Evolutionary conservation across 2,113 vertebrate genomes (phyloP).

Genomic region (Cynopterus brachyotis): DNA sequence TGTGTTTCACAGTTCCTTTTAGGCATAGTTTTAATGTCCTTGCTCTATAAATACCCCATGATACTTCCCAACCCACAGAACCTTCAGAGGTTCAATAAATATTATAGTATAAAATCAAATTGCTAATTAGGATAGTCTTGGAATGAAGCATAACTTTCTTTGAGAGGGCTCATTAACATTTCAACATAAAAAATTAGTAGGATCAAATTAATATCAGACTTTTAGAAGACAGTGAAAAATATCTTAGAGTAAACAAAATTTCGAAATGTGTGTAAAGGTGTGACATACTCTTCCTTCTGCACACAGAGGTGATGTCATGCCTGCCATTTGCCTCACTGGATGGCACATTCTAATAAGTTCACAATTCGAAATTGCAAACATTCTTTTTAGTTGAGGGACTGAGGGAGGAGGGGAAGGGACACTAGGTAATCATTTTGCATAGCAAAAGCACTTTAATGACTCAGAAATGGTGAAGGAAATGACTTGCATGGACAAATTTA

Average conservation of each 20-base stretch:
- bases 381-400: not conserved
- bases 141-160: not conserved
- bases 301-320: not conserved
- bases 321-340: not conserved
- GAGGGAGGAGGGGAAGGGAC: not conserved
- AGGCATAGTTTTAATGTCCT: not conserved
- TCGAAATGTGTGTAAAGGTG: not conserved
- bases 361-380: not conserved
- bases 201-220: not conserved
- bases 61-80: not conserved
- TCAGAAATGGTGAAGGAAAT: not conserved
- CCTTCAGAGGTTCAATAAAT: conserved; percentile 26
- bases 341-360: not conserved
- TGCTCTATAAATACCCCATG: not conserved
- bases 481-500: not conserved
- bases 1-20: not conserved
- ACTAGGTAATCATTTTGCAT: not conserved
- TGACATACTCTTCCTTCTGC: not conserved
- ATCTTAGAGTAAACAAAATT: not conserved
- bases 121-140: not conserved
- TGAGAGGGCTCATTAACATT: not conserved
- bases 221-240: not conserved
- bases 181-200: not conserved
- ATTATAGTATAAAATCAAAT: conserved; percentile 1
- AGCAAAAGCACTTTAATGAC: not conserved